These are phyloP conservation scores for Avahi laniger DNA, from an alignment of 2,797 vertebrate genomes.

Conservation along the genomic window DNA sequence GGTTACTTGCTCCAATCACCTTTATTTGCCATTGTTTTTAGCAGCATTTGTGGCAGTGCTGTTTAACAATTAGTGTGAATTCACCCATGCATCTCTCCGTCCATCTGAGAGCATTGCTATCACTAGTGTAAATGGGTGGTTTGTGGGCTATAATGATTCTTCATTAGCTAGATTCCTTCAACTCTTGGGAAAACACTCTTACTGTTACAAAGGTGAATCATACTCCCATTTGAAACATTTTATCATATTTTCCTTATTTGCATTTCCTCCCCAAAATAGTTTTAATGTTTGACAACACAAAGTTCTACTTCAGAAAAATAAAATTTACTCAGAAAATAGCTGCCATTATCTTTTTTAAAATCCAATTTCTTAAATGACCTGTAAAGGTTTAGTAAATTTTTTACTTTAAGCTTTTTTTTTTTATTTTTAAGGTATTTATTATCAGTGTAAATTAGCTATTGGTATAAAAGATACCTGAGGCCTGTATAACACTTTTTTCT, in stretches of 20 bases:
- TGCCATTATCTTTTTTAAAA: neutral
- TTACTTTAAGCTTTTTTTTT: neutral
- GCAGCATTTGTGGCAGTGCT: neutral
- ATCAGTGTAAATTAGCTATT: neutral
- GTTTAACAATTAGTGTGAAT: neutral
- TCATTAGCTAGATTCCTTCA: neutral
- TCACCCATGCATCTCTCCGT: neutral
- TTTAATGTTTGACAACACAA: constrained; percentile 24
- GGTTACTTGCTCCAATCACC: neutral
- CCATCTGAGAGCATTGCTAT: neutral
- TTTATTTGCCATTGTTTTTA: neutral
- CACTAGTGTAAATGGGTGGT: neutral
- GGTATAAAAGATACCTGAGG: neutral
- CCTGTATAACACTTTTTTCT: constrained; percentile 36
- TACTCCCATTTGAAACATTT: constrained; percentile 5
- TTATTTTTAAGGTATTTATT: constrained; percentile 29
- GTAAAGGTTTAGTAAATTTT: neutral
- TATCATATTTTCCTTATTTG: constrained; percentile 4
- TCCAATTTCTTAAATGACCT: neutral
- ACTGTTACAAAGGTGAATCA: constrained; percentile 1
- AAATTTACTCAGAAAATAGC: constrained; percentile 4
- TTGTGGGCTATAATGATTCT: neutral
- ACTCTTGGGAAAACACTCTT: neutral
- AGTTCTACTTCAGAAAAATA: constrained; percentile 27
- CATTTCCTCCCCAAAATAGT: neutral